Percentiles rank a stretch among this genome's conserved stretches.
phyloP scores from a whole-genome alignment of 2,113 vertebrate genomes.

The Mustela nigripes region DNA sequence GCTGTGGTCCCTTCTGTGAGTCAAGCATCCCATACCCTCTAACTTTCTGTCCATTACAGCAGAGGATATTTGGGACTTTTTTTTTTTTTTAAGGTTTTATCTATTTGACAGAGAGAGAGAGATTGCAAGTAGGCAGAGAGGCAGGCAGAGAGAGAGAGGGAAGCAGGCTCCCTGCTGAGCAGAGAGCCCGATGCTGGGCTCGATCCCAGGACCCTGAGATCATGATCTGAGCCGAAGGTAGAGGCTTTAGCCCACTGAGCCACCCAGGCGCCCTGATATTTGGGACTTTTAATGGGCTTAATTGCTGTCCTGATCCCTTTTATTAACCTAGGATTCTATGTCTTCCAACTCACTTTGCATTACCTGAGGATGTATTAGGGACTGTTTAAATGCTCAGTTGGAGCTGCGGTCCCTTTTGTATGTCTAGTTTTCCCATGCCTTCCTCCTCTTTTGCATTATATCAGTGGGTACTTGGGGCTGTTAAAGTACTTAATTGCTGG shows the following conservation, averaged over 20 bases:
- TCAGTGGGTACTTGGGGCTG: neutral
- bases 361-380: neutral
- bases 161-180: too few species aligned
- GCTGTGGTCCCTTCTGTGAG: neutral
- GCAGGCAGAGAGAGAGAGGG: too few species aligned
- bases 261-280: neutral
- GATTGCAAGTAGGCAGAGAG: too few species aligned
- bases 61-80: neutral
- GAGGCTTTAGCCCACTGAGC: too few species aligned
- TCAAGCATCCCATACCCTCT: neutral
- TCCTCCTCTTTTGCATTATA: neutral
- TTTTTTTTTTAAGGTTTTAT: too few species aligned
- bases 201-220: too few species aligned
- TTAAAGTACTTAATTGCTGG: neutral
- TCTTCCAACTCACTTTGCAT: neutral
- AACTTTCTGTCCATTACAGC: neutral
- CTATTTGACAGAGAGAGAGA: too few species aligned
- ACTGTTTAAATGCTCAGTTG: neutral
- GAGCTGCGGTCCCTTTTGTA: neutral
- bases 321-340: neutral
- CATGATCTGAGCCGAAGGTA: too few species aligned
- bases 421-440: neutral
- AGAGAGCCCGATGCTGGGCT: too few species aligned
- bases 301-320: neutral
- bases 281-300: neutral